These are phyloP conservation scores for Diplosoma virens DNA, from an alignment of 23 tunicate genomes.

Conservation along the genomic window DNA sequence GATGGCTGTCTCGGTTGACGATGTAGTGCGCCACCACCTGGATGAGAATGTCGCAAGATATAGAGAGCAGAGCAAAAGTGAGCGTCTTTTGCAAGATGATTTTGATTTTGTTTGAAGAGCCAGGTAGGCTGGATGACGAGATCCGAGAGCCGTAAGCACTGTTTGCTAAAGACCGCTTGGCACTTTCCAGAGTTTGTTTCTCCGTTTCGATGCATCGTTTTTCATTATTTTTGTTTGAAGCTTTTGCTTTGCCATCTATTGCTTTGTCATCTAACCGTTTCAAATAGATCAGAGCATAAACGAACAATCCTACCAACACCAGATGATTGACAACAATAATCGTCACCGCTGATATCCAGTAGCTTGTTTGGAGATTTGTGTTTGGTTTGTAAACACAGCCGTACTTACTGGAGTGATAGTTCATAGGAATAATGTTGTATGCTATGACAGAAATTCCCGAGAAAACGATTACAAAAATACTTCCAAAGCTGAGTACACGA, in stretches of 20 bases:
- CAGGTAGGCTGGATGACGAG: not conserved
- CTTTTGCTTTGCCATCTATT: too few relatives aligned
- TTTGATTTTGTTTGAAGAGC: not conserved
- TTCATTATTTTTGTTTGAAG: too few relatives aligned
- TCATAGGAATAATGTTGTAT: constrained; percentile 7
- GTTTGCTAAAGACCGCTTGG: not conserved
- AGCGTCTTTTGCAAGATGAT: not conserved
- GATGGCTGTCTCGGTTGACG: not conserved
- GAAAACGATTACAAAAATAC: constrained; percentile 20
- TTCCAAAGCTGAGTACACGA: constrained; percentile 18
- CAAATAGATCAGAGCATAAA: constrained; percentile 53
- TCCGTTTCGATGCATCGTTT: not conserved
- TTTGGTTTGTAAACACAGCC: constrained; percentile 26
- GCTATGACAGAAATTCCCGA: not conserved
- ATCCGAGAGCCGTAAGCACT: not conserved
- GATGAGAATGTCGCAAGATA: not conserved
- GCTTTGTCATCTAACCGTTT: too few relatives aligned
- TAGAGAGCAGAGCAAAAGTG: not conserved
- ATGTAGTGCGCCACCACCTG: not conserved
- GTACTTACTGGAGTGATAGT: constrained; percentile 5
- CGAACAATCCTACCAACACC: constrained; percentile 31
- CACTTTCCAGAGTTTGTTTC: not conserved
- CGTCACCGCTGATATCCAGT: not conserved
- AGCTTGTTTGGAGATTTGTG: not conserved
- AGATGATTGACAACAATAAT: constrained; percentile 26